Percentiles rank a stretch among this genome's conserved stretches.
phyloP scores from a whole-genome alignment of 2,888 invertebrate species.

The Acheta domesticus region DNA sequence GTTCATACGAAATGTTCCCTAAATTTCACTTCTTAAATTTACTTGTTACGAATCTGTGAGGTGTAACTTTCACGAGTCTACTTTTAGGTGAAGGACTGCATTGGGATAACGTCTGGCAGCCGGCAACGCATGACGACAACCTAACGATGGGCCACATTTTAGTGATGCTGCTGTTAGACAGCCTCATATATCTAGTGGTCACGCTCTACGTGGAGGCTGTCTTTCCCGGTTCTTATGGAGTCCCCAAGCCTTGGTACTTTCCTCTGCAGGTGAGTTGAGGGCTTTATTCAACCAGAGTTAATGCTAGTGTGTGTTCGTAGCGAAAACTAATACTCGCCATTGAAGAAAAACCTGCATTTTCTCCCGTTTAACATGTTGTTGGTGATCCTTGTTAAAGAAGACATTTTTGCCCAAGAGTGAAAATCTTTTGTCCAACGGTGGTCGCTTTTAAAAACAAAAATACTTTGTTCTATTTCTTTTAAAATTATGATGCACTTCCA shows the following conservation, averaged over 20 bases:
- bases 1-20: neutral
- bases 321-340: neutral
- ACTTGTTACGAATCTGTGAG: too few relatives aligned
- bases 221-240: slow-evolving; percentile 80
- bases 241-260: slow-evolving; percentile 80
- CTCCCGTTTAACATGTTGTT: too few relatives aligned
- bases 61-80: too few relatives aligned
- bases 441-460: too few relatives aligned
- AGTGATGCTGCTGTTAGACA: slow-evolving; percentile 68
- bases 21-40: neutral
- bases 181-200: slow-evolving; percentile 66
- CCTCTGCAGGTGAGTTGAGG: slow-evolving; percentile 44
- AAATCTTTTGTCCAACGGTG: too few relatives aligned
- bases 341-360: neutral
- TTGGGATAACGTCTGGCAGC: slow-evolving; percentile 61
- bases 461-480: too few relatives aligned
- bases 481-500: too few relatives aligned
- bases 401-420: too few relatives aligned
- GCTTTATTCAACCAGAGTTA: too few relatives aligned
- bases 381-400: too few relatives aligned
- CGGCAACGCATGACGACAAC: slow-evolving; percentile 64
- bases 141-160: slow-evolving; percentile 68
- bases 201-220: slow-evolving; percentile 85
- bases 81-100: slow-evolving; percentile 52
- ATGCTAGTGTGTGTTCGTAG: neutral